Evolutionary conservation across 2,113 vertebrate species (phyloP), one percentile per base, ranked within the genome.

Genomic region (Scytalopus superciliaris): DNA sequence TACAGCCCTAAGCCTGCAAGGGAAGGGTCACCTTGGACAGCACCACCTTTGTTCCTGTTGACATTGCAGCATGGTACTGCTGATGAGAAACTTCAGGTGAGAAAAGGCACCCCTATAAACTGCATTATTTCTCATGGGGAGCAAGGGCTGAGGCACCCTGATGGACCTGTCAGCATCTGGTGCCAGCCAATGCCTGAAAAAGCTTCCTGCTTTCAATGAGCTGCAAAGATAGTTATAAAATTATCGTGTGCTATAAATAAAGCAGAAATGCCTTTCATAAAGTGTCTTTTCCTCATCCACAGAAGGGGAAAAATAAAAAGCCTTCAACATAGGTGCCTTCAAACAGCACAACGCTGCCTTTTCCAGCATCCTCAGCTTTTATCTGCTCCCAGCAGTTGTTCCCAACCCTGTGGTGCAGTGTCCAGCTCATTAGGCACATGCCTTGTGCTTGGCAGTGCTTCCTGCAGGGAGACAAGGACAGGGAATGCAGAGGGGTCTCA

Each of bases 341-440:
- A 64, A 49, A 66, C 7, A 60, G 52, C 72, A 81, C 27, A 42
- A 13, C 10, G 21, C 59, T 64, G 59, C 44, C 33, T 63, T 79
- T 70, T 69, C 55, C 62, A 70, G 28, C 8, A 2, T 11, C 49
- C 64, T 76, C 49, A n/a, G 39, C 25, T 39, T 73, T 50, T 24
- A 16, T 28, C 64, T 55, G 68, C 55, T 59, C 56, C 35, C 4
- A 1, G 55, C 14, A 1, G 24, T 10, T 76, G 57, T 8, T 62
- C 33, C 45, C 40, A 33, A 33, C 5, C n/a, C 50, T 1, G 0
- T 0, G 0, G 59, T 14, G 5, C 33, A 4, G 47, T 4, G 33
- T 37, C 55, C 56, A 40, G 87, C 40, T 50, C 33, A 33, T 37
- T 37, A 64, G 44, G 33, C 31, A 55, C 53, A 50, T 2, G 2